Evolutionary conservation across 1,140 invertebrate species (phyloP), one percentile per base, ranked within the genome.

Genomic region (Harpegnathos saltator): DNA sequence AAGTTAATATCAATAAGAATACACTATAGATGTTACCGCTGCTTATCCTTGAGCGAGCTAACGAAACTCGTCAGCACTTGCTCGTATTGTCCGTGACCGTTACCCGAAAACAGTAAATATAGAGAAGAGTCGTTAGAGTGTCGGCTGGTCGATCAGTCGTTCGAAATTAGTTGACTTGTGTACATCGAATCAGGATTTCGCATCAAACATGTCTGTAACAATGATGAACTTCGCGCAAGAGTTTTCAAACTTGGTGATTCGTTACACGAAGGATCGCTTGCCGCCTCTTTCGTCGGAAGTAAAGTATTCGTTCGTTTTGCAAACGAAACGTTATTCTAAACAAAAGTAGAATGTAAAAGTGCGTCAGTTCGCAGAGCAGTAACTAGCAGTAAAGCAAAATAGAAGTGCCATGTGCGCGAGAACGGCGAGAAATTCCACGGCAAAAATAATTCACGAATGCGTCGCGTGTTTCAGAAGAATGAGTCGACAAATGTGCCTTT

Each of bases 141-240:
- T 48, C 78, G 56, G 11, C 1, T 38, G 9, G 48, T 63, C 75
- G 65, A 54, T 19, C 29, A 62, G 54, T 33, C 69, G 14, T 56
- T 75, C 26, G 71, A 48, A 74, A 59, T 11, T 38, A 0, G 38
- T 52, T 65, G 24, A 12, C 22, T 24, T 50, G 11, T 50, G 38
- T 26, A 24, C 17, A 38, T 33, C 26, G 7, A 24, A 62, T 0
- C 17, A 22, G n/a, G 7, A 38, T 44, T n/a, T 74, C 33, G 14
- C 48, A 26, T n/a, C 5, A 22, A 29, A 15, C 7, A 9, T 7
- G 14, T 22, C 12, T 9, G 52, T 11, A 48, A 85, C 82, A 80
- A 62, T 24, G 12, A 0, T 56, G 44, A n/a, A 22, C 2, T 85
- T 82, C 33, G 52, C 83, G 1, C 17, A 74, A 61, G 83, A 82